Conservation (phyloP, 2,888 invertebrate genomes). For the Ennomos erosarius region DNA sequence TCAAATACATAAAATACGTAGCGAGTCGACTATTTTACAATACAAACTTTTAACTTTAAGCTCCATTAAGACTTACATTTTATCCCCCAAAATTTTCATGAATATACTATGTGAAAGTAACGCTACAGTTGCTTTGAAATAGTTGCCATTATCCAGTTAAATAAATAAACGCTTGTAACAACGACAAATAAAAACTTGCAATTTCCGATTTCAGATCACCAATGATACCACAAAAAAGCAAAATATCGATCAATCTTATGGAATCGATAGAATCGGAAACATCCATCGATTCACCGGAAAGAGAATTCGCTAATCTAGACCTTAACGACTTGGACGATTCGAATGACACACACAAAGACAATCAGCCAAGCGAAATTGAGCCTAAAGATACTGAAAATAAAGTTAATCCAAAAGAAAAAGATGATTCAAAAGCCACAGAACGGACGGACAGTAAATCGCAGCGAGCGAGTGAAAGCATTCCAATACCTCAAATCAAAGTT, state of each 20-base stretch:
- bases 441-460: constrained; percentile 54
- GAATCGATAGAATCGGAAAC: constrained; percentile 83
- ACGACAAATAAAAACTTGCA: neutral
- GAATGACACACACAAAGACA: constrained; percentile 60
- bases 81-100: too few species aligned
- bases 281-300: constrained; percentile 79
- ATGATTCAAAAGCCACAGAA: constrained; percentile 58
- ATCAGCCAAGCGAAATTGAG: constrained; percentile 51
- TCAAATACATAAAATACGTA: too few species aligned
- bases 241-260: constrained; percentile 82
- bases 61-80: too few species aligned
- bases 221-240: constrained; percentile 77
- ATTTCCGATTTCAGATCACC: constrained; percentile 69
- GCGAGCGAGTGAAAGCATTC: constrained; percentile 53
- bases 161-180: too few species aligned
- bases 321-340: constrained; percentile 74
- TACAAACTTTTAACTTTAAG: too few species aligned
- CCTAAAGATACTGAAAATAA: constrained; percentile 50
- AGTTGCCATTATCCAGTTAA: too few species aligned
- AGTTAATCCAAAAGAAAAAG: constrained; percentile 54
- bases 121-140: too few species aligned
- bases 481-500: constrained; percentile 74
- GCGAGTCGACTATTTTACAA: too few species aligned
- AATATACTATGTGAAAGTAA: too few species aligned
- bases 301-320: constrained; percentile 76